Evolutionary conservation across 1,140 invertebrate genomes (phyloP).

Genomic region (Drosophila tsacasi): DNA sequence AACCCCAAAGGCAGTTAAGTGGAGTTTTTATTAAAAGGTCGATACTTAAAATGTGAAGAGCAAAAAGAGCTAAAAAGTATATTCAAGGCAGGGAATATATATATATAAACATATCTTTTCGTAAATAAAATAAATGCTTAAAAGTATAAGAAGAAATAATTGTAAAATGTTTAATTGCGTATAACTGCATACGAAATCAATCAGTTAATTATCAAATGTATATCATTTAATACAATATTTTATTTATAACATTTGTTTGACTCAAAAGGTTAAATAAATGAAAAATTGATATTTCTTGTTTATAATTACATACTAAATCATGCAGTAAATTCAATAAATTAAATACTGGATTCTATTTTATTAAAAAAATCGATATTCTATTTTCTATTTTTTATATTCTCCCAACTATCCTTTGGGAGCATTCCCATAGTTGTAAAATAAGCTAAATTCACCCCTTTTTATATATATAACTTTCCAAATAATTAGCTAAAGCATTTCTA

Average conservation of each 20-base stretch:
- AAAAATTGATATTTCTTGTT: too few relatives aligned
- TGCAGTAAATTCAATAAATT: too few relatives aligned
- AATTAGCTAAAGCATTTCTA: too few relatives aligned
- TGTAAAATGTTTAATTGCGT: neutral
- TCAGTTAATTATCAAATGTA: neutral
- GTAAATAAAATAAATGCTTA: neutral
- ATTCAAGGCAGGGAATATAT: neutral
- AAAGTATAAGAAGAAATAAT: too few relatives aligned
- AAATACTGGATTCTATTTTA: neutral
- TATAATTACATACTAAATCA: too few relatives aligned
- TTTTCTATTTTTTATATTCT: too few relatives aligned
- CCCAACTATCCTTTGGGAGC: too few relatives aligned
- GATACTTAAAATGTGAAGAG: conserved; percentile 12
- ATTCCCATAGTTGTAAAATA: neutral
- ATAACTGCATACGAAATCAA: neutral
- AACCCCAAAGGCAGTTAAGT: conserved; percentile 18
- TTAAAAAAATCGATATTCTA: too few relatives aligned
- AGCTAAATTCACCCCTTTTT: neutral
- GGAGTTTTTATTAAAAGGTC: conserved; percentile 15
- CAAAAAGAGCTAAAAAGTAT: neutral
- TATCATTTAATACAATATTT: too few relatives aligned
- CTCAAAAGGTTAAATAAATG: too few relatives aligned
- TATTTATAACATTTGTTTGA: neutral
- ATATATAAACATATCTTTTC: neutral
- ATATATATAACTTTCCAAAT: neutral